Percentiles rank a stretch among this genome's conserved stretches.
Conservation (phyloP, 2,888 invertebrate genomes). For the Tetragonula carbonaria region DNA sequence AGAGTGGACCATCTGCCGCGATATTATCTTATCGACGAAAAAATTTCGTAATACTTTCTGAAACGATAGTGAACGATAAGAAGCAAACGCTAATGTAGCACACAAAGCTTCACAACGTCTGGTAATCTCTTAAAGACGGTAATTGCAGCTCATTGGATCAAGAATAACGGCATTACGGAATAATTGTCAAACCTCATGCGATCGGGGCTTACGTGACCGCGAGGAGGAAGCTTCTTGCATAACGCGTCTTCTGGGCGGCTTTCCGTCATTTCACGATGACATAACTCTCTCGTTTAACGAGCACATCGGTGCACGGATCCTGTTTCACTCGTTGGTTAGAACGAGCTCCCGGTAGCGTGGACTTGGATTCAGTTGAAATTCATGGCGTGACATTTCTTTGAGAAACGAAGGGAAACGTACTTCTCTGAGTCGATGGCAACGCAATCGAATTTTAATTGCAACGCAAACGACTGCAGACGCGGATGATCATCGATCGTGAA, state of each 20-base stretch:
- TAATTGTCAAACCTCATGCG: constrained; percentile 54
- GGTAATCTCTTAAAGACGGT: constrained; percentile 41
- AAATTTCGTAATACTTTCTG: neutral
- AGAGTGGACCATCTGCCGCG: neutral
- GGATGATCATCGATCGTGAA: no score
- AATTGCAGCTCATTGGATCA: constrained; percentile 53
- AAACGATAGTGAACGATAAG: constrained; percentile 3
- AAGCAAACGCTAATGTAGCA: neutral
- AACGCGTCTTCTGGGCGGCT: constrained; percentile 28
- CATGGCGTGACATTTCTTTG: no score
- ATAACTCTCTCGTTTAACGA: constrained; percentile 3
- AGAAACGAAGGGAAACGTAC: no score
- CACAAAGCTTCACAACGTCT: neutral
- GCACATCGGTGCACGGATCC: neutral
- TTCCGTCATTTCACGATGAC: constrained; percentile 13
- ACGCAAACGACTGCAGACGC: no score
- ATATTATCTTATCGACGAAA: constrained; percentile 28
- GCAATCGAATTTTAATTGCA: no score
- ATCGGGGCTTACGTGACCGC: constrained; percentile 41
- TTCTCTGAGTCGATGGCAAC: no score
- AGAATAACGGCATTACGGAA: constrained; percentile 47
- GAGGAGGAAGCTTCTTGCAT: constrained; percentile 31
- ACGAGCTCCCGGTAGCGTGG: neutral
- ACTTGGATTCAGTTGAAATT: no score
- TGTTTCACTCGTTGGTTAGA: neutral